phyloP scores from a whole-genome alignment of 2,113 vertebrate genomes.

The Nipponia nippon region DNA sequence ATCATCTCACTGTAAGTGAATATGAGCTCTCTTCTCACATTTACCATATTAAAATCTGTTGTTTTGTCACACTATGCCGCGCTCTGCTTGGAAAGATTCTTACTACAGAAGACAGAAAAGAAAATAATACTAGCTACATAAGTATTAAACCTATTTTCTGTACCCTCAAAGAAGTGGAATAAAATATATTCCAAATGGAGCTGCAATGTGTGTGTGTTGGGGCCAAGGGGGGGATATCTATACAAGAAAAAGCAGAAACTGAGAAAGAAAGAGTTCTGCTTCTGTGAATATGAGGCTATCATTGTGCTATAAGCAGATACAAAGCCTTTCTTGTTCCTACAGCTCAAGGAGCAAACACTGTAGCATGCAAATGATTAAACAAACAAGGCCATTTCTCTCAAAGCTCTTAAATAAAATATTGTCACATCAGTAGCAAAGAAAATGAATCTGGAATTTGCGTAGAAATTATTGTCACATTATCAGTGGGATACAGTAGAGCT shows the following conservation, averaged over 20 bases:
- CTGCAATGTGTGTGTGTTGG: not conserved
- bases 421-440: not conserved
- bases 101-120: not conserved
- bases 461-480: not conserved
- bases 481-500: not conserved
- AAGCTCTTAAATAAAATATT: not conserved
- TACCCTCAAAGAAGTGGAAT: not conserved
- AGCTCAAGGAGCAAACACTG: not conserved
- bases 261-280: not conserved
- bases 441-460: not conserved
- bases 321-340: not conserved
- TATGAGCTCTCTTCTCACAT: not conserved
- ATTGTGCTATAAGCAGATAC: not conserved
- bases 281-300: not conserved
- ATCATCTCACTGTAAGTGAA: not conserved
- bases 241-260: not conserved
- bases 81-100: not conserved
- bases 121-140: not conserved
- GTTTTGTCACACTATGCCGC: not conserved
- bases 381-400: not conserved
- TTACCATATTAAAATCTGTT: not conserved
- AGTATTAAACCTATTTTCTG: not conserved
- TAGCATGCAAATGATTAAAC: not conserved
- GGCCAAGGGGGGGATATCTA: not conserved
- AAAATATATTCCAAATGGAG: not conserved